Evolutionary conservation across 2,113 vertebrate species (phyloP).

Genomic region (Entosphenus tridentatus): DNA sequence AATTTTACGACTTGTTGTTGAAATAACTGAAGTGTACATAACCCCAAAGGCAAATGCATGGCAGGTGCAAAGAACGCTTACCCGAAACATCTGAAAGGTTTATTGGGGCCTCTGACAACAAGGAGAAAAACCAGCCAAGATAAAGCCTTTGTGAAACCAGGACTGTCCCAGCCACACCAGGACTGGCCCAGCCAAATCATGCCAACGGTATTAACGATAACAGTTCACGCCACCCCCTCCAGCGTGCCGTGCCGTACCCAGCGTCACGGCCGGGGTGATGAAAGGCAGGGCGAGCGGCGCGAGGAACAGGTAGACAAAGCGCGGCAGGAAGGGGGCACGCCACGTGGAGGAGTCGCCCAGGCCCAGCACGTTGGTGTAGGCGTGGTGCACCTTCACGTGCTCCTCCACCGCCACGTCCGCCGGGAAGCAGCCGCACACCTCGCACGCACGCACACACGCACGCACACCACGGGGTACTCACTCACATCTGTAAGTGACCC

Average conservation of each 20-base stretch:
- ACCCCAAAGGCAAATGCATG: too few relatives aligned
- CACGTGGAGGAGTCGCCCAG: constrained; percentile 73
- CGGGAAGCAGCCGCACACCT: constrained; percentile 62
- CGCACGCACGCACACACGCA: not conserved
- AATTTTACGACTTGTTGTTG: too few relatives aligned
- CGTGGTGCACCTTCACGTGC: constrained; percentile 63
- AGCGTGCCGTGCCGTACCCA: constrained; percentile 22
- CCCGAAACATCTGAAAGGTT: too few relatives aligned
- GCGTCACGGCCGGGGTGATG: constrained; percentile 46
- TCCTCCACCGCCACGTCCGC: constrained; percentile 27
- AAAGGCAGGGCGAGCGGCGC: constrained; percentile 43
- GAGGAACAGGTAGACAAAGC: constrained; percentile 50
- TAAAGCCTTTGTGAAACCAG: too few relatives aligned
- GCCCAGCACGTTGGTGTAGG: constrained; percentile 60
- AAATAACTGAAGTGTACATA: too few relatives aligned
- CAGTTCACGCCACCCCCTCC: too few relatives aligned
- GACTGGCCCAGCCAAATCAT: not conserved
- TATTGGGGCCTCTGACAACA: too few relatives aligned
- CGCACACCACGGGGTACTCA: too few relatives aligned
- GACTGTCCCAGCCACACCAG: too few relatives aligned
- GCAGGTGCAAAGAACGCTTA: too few relatives aligned
- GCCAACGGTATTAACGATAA: not conserved
- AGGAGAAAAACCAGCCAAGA: too few relatives aligned
- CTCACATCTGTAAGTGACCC: too few relatives aligned
- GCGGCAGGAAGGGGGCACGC: constrained; percentile 46